A percentile compares a stretch with the other conserved stretches of the same genome.
Evolutionary conservation across 2,888 invertebrate genomes (phyloP).

Genomic region (Podotricha telesiphe): DNA sequence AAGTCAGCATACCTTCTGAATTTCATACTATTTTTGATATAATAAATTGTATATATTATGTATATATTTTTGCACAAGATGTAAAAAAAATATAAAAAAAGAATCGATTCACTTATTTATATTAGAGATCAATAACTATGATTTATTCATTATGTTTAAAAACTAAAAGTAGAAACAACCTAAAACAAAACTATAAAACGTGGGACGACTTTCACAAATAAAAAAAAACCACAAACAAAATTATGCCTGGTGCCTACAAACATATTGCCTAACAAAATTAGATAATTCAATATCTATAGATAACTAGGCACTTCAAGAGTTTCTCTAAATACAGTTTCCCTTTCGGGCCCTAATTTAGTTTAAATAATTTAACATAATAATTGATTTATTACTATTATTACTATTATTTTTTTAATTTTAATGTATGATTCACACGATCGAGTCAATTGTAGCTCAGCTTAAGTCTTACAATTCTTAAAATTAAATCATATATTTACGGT

Average conservation of each 20-base stretch:
- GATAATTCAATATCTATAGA: slow-evolving; percentile 28
- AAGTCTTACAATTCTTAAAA: slow-evolving; percentile 20
- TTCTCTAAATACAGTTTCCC: slow-evolving; percentile 20
- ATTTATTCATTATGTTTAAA: slow-evolving; percentile 11
- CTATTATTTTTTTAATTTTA: not conserved
- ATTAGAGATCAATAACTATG: slow-evolving; percentile 33
- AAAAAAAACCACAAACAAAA: not conserved
- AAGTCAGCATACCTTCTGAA: not conserved
- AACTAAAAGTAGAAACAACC: slow-evolving; percentile 15
- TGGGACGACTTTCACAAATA: not conserved
- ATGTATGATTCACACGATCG: slow-evolving; percentile 3
- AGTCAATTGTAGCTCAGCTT: not conserved
- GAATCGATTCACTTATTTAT: slow-evolving; percentile 20
- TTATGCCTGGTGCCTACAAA: slow-evolving; percentile 26
- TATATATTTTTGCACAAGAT: not conserved
- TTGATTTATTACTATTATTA: slow-evolving; percentile 7
- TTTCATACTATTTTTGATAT: not conserved
- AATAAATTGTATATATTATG: not conserved
- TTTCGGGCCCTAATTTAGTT: slow-evolving; percentile 10
- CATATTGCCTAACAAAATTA: slow-evolving; percentile 11
- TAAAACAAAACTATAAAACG: slow-evolving; percentile 5
- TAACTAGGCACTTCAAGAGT: slow-evolving; percentile 41
- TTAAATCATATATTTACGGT: slow-evolving; percentile 12
- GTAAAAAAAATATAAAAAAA: not conserved
- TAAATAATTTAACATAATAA: slow-evolving; percentile 17